Evolutionary conservation across 1,140 invertebrate genomes (phyloP), one percentile per base, ranked within the genome.

Genomic region (Drosophila tsacasi): DNA sequence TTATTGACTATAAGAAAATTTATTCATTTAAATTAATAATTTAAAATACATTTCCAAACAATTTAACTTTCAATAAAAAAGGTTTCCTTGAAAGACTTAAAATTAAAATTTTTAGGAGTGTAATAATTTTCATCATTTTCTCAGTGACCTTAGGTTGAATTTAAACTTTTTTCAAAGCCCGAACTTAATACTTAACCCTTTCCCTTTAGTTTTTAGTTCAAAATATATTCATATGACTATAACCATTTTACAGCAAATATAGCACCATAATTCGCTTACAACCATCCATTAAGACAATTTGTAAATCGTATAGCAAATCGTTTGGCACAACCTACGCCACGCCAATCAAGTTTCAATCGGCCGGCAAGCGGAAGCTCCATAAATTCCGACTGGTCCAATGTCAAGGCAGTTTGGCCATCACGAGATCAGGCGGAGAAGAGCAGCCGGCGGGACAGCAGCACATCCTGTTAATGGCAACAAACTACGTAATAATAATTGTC

Each of bases 401-500:
- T 71, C 49, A 72, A 32, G 68, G 40, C 68, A 44, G 30, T 35
- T 35, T 40, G 46, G 21, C 21, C 37, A 39, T 30, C 37, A 12
- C 49, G 23, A 46, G 54, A 55, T 55, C 54, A 60, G 19, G 19
- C 37, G 27, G 21, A 5, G 37, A n/a, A 6, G 19, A 21, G 30
- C 19, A n/a, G 13, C 30, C 42, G 9, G 15, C 15, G 27, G 64
- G 50, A 32, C 27, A 47, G 59, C 46, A 65, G 76, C 66, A 73
- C 76, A 73, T 79, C 68, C 76, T 79, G 76, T 79, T 79, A 79
- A 79, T 79, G 76, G 76, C 76, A 79, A 79, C 76, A 79, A 79
- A 87, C 84, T 89, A 89, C 81, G 81, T 89, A 87, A 87, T 87
- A 87, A 87, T 87, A 87, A 87, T 87, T 87, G 84, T 87, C 84